Evolutionary conservation across 2,888 invertebrate species (phyloP).

Genomic region (Petrolisthes manimaculis): DNA sequence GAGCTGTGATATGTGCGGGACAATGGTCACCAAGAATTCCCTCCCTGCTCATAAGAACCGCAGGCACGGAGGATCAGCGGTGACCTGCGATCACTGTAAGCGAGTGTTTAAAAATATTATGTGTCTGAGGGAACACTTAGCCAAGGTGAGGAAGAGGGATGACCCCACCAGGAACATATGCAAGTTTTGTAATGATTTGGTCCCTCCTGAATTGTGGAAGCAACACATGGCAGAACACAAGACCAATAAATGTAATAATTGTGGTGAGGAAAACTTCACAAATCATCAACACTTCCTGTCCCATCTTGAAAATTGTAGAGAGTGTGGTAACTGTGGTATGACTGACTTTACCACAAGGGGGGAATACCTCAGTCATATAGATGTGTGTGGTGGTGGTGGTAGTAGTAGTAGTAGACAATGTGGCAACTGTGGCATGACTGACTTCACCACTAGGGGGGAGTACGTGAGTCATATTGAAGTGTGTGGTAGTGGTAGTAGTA

Average conservation of each 20-base stretch:
- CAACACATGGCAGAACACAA: conserved; percentile 46
- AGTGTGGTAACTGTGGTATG: conserved; percentile 47
- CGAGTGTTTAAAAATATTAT: conserved; percentile 53
- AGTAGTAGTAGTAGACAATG: conserved; percentile 22
- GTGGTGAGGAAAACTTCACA: conserved; percentile 42
- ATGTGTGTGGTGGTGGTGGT: conserved; percentile 22
- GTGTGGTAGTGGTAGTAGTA: conserved; percentile 45
- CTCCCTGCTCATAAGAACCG: conserved; percentile 55
- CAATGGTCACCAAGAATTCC: conserved; percentile 42
- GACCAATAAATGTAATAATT: conserved; percentile 40
- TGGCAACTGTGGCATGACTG: conserved; percentile 43
- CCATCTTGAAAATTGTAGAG: conserved; percentile 46
- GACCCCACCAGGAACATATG: conserved; percentile 43
- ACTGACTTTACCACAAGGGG: conserved; percentile 35
- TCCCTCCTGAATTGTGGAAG: conserved; percentile 41
- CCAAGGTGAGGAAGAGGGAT: conserved; percentile 44
- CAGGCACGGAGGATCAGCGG: conserved; percentile 48
- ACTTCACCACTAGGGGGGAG: conserved; percentile 40
- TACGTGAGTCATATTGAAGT: conserved; percentile 45
- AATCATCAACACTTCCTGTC: conserved; percentile 39
- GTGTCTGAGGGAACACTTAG: conserved; percentile 49
- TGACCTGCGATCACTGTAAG: conserved; percentile 59
- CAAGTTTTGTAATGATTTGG: conserved; percentile 44
- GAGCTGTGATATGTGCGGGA: conserved; percentile 45
- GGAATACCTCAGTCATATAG: conserved; percentile 45